phyloP scores from a whole-genome alignment of 1,140 invertebrate species.

The Grapholita molesta region DNA sequence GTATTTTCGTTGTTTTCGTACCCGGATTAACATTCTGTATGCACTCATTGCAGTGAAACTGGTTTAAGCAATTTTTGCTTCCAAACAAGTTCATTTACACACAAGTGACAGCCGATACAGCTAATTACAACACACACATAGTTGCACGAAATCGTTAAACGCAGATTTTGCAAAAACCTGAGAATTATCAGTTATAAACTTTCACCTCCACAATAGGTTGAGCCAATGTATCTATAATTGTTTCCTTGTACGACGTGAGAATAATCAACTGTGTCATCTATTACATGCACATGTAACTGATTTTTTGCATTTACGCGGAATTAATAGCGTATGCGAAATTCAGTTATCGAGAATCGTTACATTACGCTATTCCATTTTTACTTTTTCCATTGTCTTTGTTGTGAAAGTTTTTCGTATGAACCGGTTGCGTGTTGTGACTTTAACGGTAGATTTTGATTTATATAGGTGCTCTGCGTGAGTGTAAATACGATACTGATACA shows the following conservation, averaged over 20 bases:
- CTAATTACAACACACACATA: background rate
- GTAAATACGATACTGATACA: background rate
- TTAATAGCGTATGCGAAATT: slow-evolving; percentile 14
- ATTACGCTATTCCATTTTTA: slow-evolving; percentile 16
- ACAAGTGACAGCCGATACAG: background rate
- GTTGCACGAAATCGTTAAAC: background rate
- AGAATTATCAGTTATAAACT: slow-evolving; percentile 49
- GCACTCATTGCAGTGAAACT: background rate
- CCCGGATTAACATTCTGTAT: background rate
- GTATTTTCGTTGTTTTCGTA: slow-evolving; percentile 3
- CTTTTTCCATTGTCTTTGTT: slow-evolving; percentile 15
- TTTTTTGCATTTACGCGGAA: slow-evolving; percentile 12
- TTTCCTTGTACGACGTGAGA: slow-evolving; percentile 29
- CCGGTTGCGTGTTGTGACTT: slow-evolving; percentile 11
- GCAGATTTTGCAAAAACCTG: slow-evolving; percentile 3
- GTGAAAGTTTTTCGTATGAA: slow-evolving; percentile 6
- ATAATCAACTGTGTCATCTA: slow-evolving; percentile 27
- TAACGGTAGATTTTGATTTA: slow-evolving; percentile 5
- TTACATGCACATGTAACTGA: slow-evolving; percentile 4
- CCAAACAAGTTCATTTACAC: background rate
- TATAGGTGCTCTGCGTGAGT: background rate
- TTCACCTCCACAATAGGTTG: slow-evolving; percentile 55
- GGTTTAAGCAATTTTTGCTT: background rate
- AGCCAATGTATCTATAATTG: slow-evolving; percentile 25
- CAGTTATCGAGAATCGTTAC: slow-evolving; percentile 12